phyloP scores from a whole-genome alignment of 1,140 invertebrate genomes.

The Palaemon carinicauda region DNA sequence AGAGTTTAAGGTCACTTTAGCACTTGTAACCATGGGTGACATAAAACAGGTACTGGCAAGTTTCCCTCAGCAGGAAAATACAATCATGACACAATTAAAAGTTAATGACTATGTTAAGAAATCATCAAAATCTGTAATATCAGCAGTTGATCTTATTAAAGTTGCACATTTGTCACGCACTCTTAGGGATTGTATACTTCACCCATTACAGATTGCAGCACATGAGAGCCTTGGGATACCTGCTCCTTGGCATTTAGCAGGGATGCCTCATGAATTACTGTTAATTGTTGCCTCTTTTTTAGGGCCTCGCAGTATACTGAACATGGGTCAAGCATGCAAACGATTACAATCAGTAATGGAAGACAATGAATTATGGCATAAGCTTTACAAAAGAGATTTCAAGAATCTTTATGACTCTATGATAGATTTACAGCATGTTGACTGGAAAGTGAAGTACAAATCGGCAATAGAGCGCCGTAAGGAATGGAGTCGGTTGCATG shows the following conservation, averaged over 20 bases:
- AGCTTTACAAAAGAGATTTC: slow-evolving; percentile 50
- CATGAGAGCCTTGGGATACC: slow-evolving; percentile 51
- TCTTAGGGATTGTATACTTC: slow-evolving; percentile 43
- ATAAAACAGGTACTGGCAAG: slow-evolving; percentile 54
- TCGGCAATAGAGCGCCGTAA: slow-evolving; percentile 25
- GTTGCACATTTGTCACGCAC: slow-evolving; percentile 42
- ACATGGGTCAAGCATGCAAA: slow-evolving; percentile 31
- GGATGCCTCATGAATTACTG: slow-evolving; percentile 52
- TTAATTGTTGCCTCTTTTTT: slow-evolving; percentile 12
- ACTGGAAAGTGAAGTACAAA: slow-evolving; percentile 48
- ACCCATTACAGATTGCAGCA: slow-evolving; percentile 53
- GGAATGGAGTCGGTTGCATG: background rate
- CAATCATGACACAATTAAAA: slow-evolving; percentile 46
- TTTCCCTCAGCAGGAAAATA: slow-evolving; percentile 53
- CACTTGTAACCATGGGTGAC: slow-evolving; percentile 51
- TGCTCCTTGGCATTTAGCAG: slow-evolving; percentile 55
- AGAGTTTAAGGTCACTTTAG: slow-evolving; percentile 48
- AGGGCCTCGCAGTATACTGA: slow-evolving; percentile 23
- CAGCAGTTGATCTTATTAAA: background rate
- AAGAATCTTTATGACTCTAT: background rate
- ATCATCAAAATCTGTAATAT: background rate
- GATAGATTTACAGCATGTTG: background rate
- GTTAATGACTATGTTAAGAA: slow-evolving; percentile 33
- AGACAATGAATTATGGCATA: slow-evolving; percentile 53
- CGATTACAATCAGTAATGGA: slow-evolving; percentile 26